Percentiles rank a stretch among this genome's conserved stretches.
Evolutionary conservation across 1,140 invertebrate species (phyloP).

Genomic region (Galleria mellonella): DNA sequence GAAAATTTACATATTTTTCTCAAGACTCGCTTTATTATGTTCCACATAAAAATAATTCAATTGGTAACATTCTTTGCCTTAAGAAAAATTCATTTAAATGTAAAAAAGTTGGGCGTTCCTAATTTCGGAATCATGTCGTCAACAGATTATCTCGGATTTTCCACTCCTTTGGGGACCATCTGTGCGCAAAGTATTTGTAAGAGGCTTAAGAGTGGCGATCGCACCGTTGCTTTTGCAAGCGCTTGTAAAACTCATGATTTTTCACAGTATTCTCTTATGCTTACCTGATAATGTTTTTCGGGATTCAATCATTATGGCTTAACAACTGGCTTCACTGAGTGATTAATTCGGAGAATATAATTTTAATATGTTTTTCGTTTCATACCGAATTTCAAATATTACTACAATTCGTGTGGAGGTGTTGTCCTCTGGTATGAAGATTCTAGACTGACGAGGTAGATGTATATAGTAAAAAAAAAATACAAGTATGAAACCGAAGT

Average conservation of each 20-base stretch:
- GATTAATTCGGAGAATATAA: too few species aligned
- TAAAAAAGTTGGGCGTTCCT: conserved; percentile 26
- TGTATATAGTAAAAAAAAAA: too few species aligned
- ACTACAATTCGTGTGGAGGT: too few species aligned
- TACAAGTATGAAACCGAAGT: too few species aligned
- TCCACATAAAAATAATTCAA: conserved; percentile 4
- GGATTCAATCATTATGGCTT: too few species aligned
- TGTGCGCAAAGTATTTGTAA: conserved; percentile 33
- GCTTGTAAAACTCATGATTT: not conserved
- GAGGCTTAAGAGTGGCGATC: conserved; percentile 26
- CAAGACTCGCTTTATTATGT: conserved; percentile 3
- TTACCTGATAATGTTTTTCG: too few species aligned
- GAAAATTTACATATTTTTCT: conserved; percentile 5
- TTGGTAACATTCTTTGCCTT: not conserved
- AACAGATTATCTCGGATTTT: conserved; percentile 46
- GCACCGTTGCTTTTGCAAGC: not conserved
- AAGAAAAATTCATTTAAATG: conserved; percentile 27
- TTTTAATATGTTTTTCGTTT: too few species aligned
- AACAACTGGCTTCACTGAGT: too few species aligned
- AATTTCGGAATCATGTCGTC: conserved; percentile 48
- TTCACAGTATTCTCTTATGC: not conserved
- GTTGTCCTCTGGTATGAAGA: too few species aligned
- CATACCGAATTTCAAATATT: too few species aligned
- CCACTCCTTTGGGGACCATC: conserved; percentile 29
- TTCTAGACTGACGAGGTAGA: too few species aligned